These are phyloP conservation scores for Spilogale gracilis DNA, from an alignment of 2,113 vertebrate species.

Conservation along the genomic window DNA sequence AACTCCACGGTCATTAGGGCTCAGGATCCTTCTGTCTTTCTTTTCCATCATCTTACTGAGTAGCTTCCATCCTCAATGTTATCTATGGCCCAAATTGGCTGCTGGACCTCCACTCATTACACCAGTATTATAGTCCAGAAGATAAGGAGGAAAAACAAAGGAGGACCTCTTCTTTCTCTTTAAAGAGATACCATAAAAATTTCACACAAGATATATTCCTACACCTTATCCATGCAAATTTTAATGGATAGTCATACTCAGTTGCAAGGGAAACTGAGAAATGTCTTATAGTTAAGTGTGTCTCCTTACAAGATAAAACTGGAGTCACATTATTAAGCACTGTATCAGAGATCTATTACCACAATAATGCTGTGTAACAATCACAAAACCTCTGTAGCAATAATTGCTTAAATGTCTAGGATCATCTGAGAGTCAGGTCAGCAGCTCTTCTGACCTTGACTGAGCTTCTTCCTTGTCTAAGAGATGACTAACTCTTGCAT, in stretches of 20 bases:
- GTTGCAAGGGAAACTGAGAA: conserved; percentile 8
- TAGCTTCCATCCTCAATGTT: background rate
- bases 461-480: background rate
- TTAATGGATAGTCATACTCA: background rate
- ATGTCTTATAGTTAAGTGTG: background rate
- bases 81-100: background rate
- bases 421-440: background rate
- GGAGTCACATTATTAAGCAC: background rate
- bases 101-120: background rate
- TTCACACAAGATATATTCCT: background rate
- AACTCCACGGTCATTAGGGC: background rate
- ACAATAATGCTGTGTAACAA: background rate
- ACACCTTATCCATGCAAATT: background rate
- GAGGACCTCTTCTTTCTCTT: background rate
- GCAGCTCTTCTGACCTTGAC: background rate
- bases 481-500: background rate
- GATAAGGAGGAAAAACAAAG: background rate
- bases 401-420: background rate
- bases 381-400: background rate
- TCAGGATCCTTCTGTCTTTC: background rate
- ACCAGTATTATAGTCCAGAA: background rate
- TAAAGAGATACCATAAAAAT: background rate
- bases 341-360: background rate
- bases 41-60: background rate
- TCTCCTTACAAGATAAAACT: background rate